Evolutionary conservation across 2,113 vertebrate genomes (phyloP).

Genomic region (Megalops atlanticus): DNA sequence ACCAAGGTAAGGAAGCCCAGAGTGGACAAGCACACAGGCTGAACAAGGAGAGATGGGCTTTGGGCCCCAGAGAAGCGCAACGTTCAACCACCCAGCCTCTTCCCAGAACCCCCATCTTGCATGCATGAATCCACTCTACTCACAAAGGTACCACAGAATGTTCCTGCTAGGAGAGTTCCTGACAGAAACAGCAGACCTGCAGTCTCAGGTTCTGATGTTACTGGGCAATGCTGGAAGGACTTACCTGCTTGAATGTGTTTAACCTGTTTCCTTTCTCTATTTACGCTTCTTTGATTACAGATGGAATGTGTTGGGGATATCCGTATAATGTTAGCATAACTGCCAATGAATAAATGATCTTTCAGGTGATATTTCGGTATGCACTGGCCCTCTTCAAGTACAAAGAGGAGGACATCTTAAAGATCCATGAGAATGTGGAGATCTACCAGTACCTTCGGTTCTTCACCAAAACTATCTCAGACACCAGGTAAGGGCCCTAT

Average conservation of each 20-base stretch:
- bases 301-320: not conserved
- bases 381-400: slow-evolving; percentile 93
- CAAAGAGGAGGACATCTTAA: slow-evolving; percentile 87
- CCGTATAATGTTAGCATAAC: not conserved
- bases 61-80: not conserved
- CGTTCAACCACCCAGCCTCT: too few species aligned
- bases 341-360: not conserved
- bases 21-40: not conserved
- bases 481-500: slow-evolving; percentile 74
- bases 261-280: not conserved
- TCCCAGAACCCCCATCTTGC: too few species aligned
- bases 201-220: too few species aligned
- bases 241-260: too few species aligned
- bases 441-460: slow-evolving; percentile 90
- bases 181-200: too few species aligned
- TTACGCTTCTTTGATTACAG: not conserved
- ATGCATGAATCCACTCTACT: too few species aligned
- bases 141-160: too few species aligned
- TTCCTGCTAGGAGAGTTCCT: too few species aligned
- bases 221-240: too few species aligned
- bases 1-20: slow-evolving; percentile 76
- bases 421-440: slow-evolving; percentile 79
- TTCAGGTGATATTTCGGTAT: slow-evolving; percentile 92
- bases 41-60: not conserved
- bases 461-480: slow-evolving; percentile 85